Evolutionary conservation across 2,113 vertebrate species (phyloP).

Genomic region (Pachyramphus minor): DNA sequence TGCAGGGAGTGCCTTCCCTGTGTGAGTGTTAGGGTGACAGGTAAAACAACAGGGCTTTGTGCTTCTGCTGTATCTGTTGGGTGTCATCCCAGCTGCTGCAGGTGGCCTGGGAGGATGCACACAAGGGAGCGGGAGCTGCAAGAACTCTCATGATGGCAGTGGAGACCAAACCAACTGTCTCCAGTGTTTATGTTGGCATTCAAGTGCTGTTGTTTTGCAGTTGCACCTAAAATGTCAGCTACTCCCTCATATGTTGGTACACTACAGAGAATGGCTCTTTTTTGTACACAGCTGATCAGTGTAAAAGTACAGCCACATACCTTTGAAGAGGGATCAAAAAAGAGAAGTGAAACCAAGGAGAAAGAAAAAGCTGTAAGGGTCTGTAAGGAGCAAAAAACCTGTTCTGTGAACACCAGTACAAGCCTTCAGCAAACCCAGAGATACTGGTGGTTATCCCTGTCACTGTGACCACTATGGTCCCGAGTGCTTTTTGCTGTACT

Average conservation of each 20-base stretch:
- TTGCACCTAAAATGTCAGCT: not conserved
- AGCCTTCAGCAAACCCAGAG: not conserved
- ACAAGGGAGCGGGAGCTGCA: fast-evolving
- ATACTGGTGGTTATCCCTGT: not conserved
- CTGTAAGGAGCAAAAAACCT: not conserved
- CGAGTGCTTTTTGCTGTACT: not conserved
- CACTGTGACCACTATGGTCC: fast-evolving
- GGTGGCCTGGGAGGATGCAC: fast-evolving
- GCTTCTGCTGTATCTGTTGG: fast-evolving
- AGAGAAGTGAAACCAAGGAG: not conserved
- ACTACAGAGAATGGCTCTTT: not conserved
- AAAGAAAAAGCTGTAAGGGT: not conserved
- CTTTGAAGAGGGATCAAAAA: not conserved
- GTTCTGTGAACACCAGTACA: fast-evolving
- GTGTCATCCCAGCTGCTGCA: not conserved
- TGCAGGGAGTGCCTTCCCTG: fast-evolving
- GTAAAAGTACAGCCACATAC: not conserved
- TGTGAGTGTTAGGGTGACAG: not conserved
- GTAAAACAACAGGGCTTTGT: not conserved
- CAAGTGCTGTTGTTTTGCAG: not conserved
- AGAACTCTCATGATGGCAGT: fast-evolving
- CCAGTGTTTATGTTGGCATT: not conserved
- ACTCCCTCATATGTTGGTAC: fast-evolving
- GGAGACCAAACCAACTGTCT: not conserved
- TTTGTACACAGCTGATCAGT: not conserved